phyloP scores from a whole-genome alignment of 1,140 invertebrate genomes.

The Polypedilum vanderplanki region DNA sequence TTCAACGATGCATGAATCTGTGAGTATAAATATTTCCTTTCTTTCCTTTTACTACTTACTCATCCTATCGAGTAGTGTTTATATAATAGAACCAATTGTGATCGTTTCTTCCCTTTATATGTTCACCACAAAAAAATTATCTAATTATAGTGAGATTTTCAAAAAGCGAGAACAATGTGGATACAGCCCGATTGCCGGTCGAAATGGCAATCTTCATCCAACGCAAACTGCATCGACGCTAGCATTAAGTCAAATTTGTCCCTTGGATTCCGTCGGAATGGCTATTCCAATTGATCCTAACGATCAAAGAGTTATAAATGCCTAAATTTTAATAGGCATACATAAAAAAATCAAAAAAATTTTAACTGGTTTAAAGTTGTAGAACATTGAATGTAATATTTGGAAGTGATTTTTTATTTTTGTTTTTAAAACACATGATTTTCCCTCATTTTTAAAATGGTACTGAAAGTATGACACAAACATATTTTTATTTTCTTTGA shows the following conservation, averaged over 20 bases:
- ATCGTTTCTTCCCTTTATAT: slow-evolving; percentile 19
- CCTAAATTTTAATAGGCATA: neutral
- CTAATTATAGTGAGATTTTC: slow-evolving; percentile 11
- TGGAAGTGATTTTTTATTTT: too few relatives aligned
- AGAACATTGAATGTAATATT: neutral
- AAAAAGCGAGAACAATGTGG: neutral
- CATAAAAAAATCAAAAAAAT: neutral
- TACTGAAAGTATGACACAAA: neutral
- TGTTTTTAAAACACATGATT: neutral
- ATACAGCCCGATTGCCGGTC: neutral
- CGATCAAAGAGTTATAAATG: neutral
- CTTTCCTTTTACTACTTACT: too few relatives aligned
- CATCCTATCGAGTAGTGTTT: neutral
- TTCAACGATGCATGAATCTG: slow-evolving; percentile 42
- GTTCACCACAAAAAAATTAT: neutral
- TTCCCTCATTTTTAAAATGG: neutral
- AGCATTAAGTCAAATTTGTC: neutral
- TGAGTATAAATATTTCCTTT: neutral
- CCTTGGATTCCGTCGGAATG: neutral
- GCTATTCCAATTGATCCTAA: slow-evolving; percentile 3
- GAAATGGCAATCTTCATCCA: slow-evolving; percentile 10
- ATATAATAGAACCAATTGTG: slow-evolving; percentile 4
- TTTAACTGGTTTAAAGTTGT: neutral
- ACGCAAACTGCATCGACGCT: slow-evolving; percentile 8
- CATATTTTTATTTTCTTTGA: neutral